Evolutionary conservation across 2,888 invertebrate species (phyloP).

Genomic region (Scaptomyza caliginosa): DNA sequence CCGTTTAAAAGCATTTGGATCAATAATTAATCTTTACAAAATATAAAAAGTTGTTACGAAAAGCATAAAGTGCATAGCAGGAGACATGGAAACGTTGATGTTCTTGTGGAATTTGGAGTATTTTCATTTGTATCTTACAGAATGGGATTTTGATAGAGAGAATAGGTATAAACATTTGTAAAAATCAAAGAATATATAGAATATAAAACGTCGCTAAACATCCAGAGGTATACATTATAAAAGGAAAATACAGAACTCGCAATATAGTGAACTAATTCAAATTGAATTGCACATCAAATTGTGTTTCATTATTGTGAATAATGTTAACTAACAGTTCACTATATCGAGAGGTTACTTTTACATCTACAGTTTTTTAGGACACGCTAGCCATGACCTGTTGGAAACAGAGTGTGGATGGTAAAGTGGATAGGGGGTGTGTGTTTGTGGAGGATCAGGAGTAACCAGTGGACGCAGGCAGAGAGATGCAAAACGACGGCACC

Average conservation of each 20-base stretch:
- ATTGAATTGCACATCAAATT: neutral
- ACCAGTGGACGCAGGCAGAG: slow-evolving; percentile 45
- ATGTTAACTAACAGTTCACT: neutral
- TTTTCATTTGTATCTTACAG: neutral
- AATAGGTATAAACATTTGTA: neutral
- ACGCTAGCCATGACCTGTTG: slow-evolving; percentile 33
- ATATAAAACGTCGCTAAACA: neutral
- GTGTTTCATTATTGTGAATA: no score
- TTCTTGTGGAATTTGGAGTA: neutral
- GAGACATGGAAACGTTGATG: neutral
- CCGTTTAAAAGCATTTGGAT: slow-evolving; percentile 21
- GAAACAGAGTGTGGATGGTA: slow-evolving; percentile 1
- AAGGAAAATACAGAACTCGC: slow-evolving; percentile 11
- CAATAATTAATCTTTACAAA: slow-evolving; percentile 5
- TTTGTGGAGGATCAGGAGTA: slow-evolving; percentile 19
- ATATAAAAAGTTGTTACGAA: neutral
- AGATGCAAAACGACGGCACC: slow-evolving; percentile 32
- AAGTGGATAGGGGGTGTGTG: neutral
- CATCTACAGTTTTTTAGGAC: slow-evolving; percentile 6
- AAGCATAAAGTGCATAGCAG: slow-evolving; percentile 22
- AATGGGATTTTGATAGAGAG: neutral
- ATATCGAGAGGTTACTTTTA: slow-evolving; percentile 30
- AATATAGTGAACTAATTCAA: slow-evolving; percentile 7
- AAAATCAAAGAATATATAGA: slow-evolving; percentile 7
- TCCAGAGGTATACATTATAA: slow-evolving; percentile 7